Evolutionary conservation across 2,113 vertebrate genomes (phyloP).

Genomic region (Onychorhynchus coronatus): DNA sequence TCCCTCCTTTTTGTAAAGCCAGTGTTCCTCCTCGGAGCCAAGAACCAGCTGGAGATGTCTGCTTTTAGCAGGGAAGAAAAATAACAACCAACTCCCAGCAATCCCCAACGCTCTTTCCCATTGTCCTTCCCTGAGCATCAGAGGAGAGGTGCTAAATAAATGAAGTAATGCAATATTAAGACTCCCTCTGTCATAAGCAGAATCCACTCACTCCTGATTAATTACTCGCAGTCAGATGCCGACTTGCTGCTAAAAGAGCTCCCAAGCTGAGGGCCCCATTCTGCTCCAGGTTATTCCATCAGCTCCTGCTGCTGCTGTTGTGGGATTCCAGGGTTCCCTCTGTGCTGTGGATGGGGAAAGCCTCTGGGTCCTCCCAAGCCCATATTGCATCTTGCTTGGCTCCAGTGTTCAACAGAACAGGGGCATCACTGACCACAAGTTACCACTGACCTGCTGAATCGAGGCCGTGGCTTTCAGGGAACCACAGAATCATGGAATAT

Average conservation of each 20-base stretch:
- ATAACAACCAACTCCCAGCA: neutral
- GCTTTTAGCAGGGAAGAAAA: neutral
- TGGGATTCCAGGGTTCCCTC: neutral
- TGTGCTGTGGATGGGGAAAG: neutral
- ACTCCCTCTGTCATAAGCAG: neutral
- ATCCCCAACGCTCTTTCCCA: neutral
- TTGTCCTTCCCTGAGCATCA: neutral
- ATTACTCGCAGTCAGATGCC: neutral
- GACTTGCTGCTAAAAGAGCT: neutral
- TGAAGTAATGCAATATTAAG: neutral
- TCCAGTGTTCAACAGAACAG: fast-evolving
- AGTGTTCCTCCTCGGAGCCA: neutral
- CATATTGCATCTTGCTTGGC: fast-evolving
- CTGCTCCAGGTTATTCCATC: neutral
- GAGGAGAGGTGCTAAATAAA: slow-evolving; percentile 27
- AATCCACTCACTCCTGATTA: neutral
- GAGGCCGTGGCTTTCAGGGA: neutral
- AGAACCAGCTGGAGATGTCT: slow-evolving; percentile 3
- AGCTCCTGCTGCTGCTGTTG: neutral
- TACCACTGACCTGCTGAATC: fast-evolving
- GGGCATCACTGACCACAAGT: fast-evolving
- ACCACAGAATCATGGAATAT: neutral
- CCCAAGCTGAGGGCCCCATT: neutral
- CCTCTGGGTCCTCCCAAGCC: neutral
- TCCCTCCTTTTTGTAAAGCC: neutral